Conservation (phyloP, 2,113 vertebrate species). For the Anolis sagrei region DNA sequence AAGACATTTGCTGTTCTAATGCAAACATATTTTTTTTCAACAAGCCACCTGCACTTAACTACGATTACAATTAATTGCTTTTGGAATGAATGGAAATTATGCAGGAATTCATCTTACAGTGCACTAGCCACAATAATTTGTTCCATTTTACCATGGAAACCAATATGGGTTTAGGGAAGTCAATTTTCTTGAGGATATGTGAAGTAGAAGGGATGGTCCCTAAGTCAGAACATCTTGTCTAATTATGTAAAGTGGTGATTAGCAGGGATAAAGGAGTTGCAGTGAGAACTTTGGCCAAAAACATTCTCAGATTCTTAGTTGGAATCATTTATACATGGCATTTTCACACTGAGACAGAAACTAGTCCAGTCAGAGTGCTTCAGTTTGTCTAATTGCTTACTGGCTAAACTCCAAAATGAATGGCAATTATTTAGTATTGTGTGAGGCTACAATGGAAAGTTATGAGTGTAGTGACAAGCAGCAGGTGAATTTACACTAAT, state of each 20-base stretch:
- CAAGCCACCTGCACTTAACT: background rate
- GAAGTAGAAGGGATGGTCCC: background rate
- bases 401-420: slow-evolving; percentile 61
- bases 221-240: background rate
- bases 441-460: slow-evolving; percentile 43
- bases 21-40: background rate
- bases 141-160: slow-evolving; percentile 9
- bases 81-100: background rate
- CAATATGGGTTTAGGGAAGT: background rate
- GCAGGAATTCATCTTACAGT: background rate
- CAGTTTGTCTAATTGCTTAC: slow-evolving; percentile 50
- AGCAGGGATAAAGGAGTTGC: background rate
- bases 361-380: slow-evolving; percentile 39
- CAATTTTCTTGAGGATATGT: background rate
- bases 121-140: background rate
- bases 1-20: background rate
- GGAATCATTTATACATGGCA: background rate
- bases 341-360: slow-evolving; percentile 24
- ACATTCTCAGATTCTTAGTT: background rate
- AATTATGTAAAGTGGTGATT: background rate
- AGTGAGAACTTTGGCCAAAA: background rate
- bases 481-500: slow-evolving; percentile 39
- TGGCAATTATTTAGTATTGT: slow-evolving; percentile 52
- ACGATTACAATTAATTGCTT: background rate
- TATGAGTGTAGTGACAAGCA: slow-evolving; percentile 66